These are phyloP conservation scores for Pseudochirops corinnae DNA, from an alignment of 2,797 vertebrate genomes.

Conservation along the genomic window DNA sequence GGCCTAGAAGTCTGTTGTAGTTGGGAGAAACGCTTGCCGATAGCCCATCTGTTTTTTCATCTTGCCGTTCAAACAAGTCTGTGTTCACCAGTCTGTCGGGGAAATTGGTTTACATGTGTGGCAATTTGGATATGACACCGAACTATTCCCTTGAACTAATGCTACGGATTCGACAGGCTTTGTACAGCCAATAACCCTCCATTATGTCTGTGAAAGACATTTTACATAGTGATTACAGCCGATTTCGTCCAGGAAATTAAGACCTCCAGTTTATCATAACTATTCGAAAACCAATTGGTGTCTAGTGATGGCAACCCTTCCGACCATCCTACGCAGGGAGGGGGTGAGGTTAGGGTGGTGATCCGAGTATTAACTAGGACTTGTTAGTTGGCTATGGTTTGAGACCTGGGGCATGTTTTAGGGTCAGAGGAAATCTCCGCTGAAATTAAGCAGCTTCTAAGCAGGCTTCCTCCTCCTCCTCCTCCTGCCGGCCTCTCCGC, in stretches of 20 bases:
- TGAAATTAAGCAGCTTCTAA: conserved; percentile 61
- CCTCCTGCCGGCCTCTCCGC: conserved; percentile 9
- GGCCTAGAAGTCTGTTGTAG: conserved; percentile 89
- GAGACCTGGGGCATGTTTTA: conserved; percentile 76
- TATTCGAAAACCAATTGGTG: conserved; percentile 77
- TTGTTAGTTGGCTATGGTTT: conserved; percentile 74
- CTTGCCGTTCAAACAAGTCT: conserved; percentile 85
- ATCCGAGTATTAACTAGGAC: conserved; percentile 50
- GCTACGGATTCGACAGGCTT: conserved; percentile 83
- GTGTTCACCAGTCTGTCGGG: conserved; percentile 89
- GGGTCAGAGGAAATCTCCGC: conserved; percentile 76
- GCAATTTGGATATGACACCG: conserved; percentile 88
- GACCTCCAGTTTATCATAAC: conserved; percentile 80
- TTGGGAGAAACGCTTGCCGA: conserved; percentile 91
- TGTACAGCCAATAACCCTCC: conserved; percentile 88
- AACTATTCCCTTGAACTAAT: conserved; percentile 88
- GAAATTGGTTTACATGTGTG: conserved; percentile 89
- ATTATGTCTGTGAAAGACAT: conserved; percentile 88
- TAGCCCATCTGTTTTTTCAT: conserved; percentile 88
- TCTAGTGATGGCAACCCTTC: conserved; percentile 76
- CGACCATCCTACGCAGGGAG: conserved; percentile 55
- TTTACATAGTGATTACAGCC: conserved; percentile 84
- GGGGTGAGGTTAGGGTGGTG: conserved; percentile 6
- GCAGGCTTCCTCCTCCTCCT: conserved; percentile 23
- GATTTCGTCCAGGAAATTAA: conserved; percentile 88